Conservation (phyloP, 2,797 vertebrate species). For the Gastrophryne carolinensis region DNA sequence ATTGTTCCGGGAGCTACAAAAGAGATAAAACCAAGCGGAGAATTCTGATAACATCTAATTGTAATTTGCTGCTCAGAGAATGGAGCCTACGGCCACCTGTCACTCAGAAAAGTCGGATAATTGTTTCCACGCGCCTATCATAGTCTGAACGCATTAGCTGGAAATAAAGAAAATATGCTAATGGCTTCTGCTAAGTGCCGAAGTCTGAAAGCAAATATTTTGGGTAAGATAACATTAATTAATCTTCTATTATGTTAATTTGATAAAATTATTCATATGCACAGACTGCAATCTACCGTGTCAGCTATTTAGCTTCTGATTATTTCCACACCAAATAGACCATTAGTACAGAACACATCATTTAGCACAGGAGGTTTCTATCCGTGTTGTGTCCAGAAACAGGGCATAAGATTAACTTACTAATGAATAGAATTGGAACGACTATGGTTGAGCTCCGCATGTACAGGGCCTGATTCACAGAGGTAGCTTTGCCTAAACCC, state of each 20-base stretch:
- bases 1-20: neutral
- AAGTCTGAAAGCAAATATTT: slow-evolving; percentile 20
- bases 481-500: no score
- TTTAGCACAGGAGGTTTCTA: no score
- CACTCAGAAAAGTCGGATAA: neutral
- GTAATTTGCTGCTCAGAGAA: neutral
- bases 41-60: slow-evolving; percentile 16
- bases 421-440: no score
- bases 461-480: no score
- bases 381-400: no score
- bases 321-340: neutral
- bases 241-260: slow-evolving; percentile 41
- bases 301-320: neutral
- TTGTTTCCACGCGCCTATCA: neutral
- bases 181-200: neutral
- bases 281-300: neutral
- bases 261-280: slow-evolving; percentile 18
- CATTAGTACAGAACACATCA: no score
- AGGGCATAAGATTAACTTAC: no score
- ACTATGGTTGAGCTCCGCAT: no score
- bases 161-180: slow-evolving; percentile 7
- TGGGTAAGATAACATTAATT: slow-evolving; percentile 31
- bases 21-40: neutral
- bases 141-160: neutral
- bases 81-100: neutral